Base-by-base conservation (phyloP, 2,888 invertebrate genomes). In the Diadegma fenestrale region DNA sequence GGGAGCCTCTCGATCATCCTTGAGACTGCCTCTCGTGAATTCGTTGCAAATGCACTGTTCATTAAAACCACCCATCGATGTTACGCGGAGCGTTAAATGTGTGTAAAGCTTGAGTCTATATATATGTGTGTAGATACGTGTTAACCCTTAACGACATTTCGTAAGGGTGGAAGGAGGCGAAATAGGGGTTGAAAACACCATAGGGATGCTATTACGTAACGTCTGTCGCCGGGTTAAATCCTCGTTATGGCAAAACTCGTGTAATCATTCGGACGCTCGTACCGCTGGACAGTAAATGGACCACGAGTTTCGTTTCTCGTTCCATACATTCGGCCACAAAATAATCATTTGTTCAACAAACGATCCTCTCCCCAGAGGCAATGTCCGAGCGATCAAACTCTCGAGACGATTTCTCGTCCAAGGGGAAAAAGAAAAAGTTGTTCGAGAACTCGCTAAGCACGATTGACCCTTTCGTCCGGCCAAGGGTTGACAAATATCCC, bases 1-100 rank as follows among this genome's bases (percentile, higher is more conserved):
- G 48, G 5, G 3, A 51, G 41, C 68, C 81, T 78, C 81, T 81
- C 84, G 81, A 81, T 78, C 84, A 84, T 77, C 63, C 80, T 80
- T 61, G 72, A 77, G 77, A 80, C 80, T 80, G 78, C 68, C 73
- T 78, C 81, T 78, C 73, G 72, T 73, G 71, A 75, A 72, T 81
- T 71, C 63, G 33, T 81, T 66, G 41, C 1, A 51, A 45, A 80
- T 77, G 68, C 30, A 77, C 41, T 26, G 26, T 75, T 26, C 73
- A 69, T 68, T 61, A 77, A 78, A 72, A 45, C 26, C 68, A 3
- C 14, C 45, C 61, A 26, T 71, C 71, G 71, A 78, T 58, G 76
- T 3, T 66, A 6, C 48, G 30, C 48, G 5, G 78, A 69, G 45
- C 69, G 43, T 68, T 69, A 41, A 54, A 54, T 66, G 26, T 26